Conservation (phyloP, 2,888 invertebrate genomes). For the Hyles lineata region DNA sequence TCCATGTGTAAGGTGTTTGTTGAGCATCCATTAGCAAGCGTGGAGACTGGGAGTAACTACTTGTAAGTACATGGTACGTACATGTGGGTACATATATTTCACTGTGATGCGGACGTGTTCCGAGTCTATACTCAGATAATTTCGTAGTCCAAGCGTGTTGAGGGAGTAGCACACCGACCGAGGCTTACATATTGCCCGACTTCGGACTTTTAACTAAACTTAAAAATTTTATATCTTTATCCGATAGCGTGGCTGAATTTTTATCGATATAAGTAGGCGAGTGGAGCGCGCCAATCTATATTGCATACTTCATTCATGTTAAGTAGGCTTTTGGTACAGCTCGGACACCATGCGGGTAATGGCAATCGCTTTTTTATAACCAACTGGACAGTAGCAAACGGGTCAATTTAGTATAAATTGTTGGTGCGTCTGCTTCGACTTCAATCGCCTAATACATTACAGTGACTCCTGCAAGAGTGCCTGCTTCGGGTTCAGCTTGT, state of each 20-base stretch:
- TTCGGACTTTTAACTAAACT: slow-evolving; percentile 23
- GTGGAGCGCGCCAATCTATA: neutral
- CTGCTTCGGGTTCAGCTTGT: too few species aligned
- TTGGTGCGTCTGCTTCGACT: too few species aligned
- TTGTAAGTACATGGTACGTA: neutral
- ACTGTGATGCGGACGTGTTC: slow-evolving; percentile 12
- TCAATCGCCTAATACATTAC: too few species aligned
- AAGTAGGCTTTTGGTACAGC: neutral
- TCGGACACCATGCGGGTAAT: neutral
- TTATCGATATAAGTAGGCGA: slow-evolving; percentile 10
- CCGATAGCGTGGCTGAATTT: slow-evolving; percentile 20
- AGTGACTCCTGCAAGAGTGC: too few species aligned
- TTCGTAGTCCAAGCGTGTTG: slow-evolving; percentile 25
- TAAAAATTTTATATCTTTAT: slow-evolving; percentile 20
- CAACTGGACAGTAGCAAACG: too few species aligned
- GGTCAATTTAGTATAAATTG: too few species aligned
- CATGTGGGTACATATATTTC: slow-evolving; percentile 13
- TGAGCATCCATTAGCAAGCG: neutral
- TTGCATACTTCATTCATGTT: neutral
- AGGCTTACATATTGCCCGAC: slow-evolving; percentile 23
- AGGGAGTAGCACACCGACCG: neutral
- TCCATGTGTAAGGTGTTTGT: too few species aligned
- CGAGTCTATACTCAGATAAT: slow-evolving; percentile 11
- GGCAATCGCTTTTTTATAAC: too few species aligned
- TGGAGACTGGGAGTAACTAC: neutral